A percentile compares a stretch with the other conserved stretches of the same genome.
Evolutionary conservation across 1,140 invertebrate species (phyloP).

Genomic region (Gryllus bimaculatus): DNA sequence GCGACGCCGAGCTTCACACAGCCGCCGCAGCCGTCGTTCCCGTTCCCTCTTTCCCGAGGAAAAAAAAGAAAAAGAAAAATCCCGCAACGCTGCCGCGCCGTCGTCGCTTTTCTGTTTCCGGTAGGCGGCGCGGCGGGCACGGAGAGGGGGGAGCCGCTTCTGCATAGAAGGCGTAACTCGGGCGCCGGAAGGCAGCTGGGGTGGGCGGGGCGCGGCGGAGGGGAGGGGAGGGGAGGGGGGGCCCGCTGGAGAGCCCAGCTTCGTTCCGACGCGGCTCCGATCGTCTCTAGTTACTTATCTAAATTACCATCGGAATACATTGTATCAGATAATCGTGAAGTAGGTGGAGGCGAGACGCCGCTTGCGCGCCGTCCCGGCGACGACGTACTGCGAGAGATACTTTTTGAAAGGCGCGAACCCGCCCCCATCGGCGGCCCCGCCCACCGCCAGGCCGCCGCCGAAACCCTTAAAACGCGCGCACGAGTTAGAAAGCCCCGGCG

Average conservation of each 20-base stretch:
- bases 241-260: not conserved
- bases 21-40: not conserved
- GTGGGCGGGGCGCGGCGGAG: not conserved
- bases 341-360: not conserved
- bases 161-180: not conserved
- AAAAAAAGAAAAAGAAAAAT: no score
- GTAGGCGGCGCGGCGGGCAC: no score
- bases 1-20: no score
- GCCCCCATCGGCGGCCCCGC: no score
- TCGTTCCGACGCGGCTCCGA: not conserved
- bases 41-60: not conserved
- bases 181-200: no score
- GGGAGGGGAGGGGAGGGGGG: not conserved
- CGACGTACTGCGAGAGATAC: not conserved
- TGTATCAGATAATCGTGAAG: not conserved
- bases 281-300: slow-evolving; percentile 4
- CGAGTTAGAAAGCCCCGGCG: not conserved
- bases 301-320: slow-evolving; percentile 4
- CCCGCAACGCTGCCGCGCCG: not conserved
- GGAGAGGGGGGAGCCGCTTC: not conserved
- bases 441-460: no score
- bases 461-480: slow-evolving; percentile 3
- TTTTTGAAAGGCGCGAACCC: no score
- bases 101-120: not conserved
- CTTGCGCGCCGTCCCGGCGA: no score